Evolutionary conservation across 2,113 vertebrate species (phyloP).

Genomic region (Halcyon senegalensis): DNA sequence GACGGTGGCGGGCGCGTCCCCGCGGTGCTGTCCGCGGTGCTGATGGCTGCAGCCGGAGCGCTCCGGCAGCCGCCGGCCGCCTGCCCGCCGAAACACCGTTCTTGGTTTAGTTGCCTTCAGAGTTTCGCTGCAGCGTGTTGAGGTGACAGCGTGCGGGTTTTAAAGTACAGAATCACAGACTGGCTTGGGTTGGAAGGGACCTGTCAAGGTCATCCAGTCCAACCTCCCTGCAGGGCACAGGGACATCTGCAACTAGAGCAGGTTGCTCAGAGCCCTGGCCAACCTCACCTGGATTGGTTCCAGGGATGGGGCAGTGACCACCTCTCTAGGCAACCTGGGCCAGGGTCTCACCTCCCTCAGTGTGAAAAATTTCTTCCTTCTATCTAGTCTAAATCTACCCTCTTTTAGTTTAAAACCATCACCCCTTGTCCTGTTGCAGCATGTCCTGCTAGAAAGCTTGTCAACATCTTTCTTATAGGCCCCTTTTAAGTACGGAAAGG

Average conservation of each 20-base stretch:
- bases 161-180: neutral
- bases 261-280: too few species aligned
- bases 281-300: too few species aligned
- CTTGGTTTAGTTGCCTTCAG: too few species aligned
- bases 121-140: neutral
- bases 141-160: neutral
- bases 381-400: neutral
- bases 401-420: neutral
- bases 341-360: too few species aligned
- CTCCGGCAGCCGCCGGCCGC: too few species aligned
- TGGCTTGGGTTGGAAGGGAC: neutral
- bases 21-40: conserved; percentile 77
- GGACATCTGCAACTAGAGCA: neutral
- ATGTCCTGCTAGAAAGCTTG: neutral
- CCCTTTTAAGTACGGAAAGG: neutral
- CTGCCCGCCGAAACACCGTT: too few species aligned
- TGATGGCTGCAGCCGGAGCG: neutral
- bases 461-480: neutral
- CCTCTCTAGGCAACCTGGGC: too few species aligned
- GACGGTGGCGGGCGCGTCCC: neutral
- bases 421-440: neutral
- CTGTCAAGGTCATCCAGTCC: too few species aligned
- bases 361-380: neutral
- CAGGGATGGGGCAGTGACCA: too few species aligned
- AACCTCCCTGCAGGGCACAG: too few species aligned